Percentiles rank a stretch among this genome's conserved stretches.
phyloP scores from a whole-genome alignment of 2,113 vertebrate species.

The Pseudorectes ferrugineus region DNA sequence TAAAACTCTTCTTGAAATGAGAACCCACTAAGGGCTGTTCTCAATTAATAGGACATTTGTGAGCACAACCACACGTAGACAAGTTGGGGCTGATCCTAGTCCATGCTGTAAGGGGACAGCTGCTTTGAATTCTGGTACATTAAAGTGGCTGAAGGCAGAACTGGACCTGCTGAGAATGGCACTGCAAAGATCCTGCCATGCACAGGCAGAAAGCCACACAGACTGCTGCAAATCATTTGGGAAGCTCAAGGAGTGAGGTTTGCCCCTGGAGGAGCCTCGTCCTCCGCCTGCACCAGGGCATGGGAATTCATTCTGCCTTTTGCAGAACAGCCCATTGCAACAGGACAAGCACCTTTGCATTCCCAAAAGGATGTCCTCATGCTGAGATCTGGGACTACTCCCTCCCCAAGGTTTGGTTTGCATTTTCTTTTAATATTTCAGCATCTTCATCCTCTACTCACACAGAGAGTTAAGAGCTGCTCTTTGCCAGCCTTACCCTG shows the following conservation, averaged over 20 bases:
- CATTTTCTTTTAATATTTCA: not conserved
- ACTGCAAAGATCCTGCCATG: not conserved
- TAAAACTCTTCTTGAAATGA: slow-evolving; percentile 30
- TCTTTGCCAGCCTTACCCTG: not conserved
- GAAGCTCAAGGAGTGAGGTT: not conserved
- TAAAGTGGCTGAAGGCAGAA: slow-evolving; percentile 1
- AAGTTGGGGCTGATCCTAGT: not conserved
- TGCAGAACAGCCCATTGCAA: not conserved
- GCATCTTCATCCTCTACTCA: not conserved
- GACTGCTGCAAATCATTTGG: not conserved
- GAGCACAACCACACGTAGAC: not conserved
- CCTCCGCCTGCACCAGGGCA: not conserved
- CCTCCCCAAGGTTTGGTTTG: not conserved
- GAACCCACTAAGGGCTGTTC: slow-evolving; percentile 26
- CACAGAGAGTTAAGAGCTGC: not conserved
- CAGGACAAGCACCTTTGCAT: not conserved
- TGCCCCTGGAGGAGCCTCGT: not conserved
- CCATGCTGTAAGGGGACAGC: not conserved
- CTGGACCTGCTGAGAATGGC: not conserved
- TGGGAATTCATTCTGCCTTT: not conserved
- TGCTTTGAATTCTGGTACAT: slow-evolving; percentile 12
- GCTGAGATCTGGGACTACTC: not conserved
- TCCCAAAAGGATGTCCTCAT: not conserved
- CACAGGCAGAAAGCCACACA: not conserved
- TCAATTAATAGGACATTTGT: slow-evolving; percentile 29